Evolutionary conservation across 2,888 invertebrate genomes (phyloP), one percentile per base, ranked within the genome.

Genomic region (Brachyptera putata): DNA sequence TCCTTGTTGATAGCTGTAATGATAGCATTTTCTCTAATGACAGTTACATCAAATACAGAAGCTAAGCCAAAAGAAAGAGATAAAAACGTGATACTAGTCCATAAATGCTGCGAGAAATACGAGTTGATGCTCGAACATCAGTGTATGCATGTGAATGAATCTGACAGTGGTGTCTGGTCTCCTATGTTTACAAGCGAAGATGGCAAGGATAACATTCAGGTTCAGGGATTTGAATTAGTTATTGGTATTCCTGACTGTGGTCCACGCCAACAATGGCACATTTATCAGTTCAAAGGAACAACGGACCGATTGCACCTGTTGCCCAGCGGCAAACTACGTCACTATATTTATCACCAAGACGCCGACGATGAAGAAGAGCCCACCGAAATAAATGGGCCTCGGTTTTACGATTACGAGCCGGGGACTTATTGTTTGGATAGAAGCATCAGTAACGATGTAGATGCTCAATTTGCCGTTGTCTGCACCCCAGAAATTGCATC

Each of bases 381-480:
- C 37, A 70, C 68, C 48, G 68, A 62, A 62, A 77, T 76, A 56
- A 76, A 79, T 68, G 76, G 82, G 70, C 76, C 81, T 56, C 72
- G 81, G 2, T 85, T 81, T 62, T 83, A 87, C 69, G 88, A 90
- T 70, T 88, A 90, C 70, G 77, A 80, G 16, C 84, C 83, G 64
- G 85, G 87, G 41, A 84, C 87, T 73, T 92, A 91, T 72, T 92
- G 92, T 70, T 79, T 89, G 69, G 92, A 92, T 70, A 89, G 86
- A 79, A 89, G 87, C 67, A 67, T 79, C 48, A 71, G 77, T 66
- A 72, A 74, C 61, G 78, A 78, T 62, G 71, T 78, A 46, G 79
- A 81, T 18, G 84, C 83, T 2, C 79, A 83, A 64, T 89, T 85
- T 73, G 90, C 90, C 3, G 77, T 83, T 68, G 84, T 91, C 1